phyloP scores from a whole-genome alignment of 2,797 vertebrate species.

The Tragelaphus oryx region DNA sequence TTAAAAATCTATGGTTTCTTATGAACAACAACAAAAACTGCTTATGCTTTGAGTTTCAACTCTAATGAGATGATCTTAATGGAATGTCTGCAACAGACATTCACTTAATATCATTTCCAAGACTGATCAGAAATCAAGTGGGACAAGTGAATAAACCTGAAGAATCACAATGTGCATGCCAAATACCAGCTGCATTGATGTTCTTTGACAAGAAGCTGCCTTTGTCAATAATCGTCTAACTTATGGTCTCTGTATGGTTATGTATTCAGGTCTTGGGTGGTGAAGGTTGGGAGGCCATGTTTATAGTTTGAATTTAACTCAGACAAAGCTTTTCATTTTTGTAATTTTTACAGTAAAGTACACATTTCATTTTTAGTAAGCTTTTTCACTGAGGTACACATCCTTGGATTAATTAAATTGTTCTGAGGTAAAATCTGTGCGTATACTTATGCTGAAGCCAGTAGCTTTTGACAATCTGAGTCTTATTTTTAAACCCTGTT shows the following conservation, averaged over 20 bases:
- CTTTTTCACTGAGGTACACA: not conserved
- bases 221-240: not conserved
- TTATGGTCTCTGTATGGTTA: not conserved
- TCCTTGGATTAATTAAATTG: constrained; percentile 2
- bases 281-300: not conserved
- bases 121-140: not conserved
- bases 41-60: not conserved
- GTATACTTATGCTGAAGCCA: not conserved
- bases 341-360: not conserved
- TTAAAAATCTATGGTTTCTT: not conserved
- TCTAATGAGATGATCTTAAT: not conserved
- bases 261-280: not conserved
- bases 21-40: not conserved
- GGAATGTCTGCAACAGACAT: not conserved
- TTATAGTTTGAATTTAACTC: not conserved
- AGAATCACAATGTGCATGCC: not conserved
- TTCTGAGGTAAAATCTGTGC: not conserved
- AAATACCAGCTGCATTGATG: not conserved
- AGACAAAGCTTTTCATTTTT: not conserved
- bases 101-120: constrained; percentile 23
- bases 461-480: not conserved
- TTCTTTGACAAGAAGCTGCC: not conserved
- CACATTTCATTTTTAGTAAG: not conserved
- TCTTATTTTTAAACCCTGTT: not conserved
- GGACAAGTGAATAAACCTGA: not conserved